phyloP scores from a whole-genome alignment of 2,888 invertebrate genomes.

The Aleiodes leptofemur region DNA sequence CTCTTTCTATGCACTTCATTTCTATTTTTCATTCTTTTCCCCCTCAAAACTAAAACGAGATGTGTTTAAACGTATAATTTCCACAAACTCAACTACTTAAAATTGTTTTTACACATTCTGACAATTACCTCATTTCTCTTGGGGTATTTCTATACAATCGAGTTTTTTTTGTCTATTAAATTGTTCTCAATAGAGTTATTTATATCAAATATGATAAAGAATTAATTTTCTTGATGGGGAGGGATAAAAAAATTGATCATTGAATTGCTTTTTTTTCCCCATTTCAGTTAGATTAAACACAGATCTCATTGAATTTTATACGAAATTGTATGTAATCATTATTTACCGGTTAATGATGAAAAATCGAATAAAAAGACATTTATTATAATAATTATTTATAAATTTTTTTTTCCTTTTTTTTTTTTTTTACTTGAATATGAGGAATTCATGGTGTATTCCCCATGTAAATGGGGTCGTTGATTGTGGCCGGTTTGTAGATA shows the following conservation, averaged over 20 bases:
- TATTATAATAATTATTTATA: background rate
- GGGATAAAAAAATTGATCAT: no score
- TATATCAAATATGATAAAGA: no score
- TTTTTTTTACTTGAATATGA: background rate
- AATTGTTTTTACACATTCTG: background rate
- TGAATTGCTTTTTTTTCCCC: no score
- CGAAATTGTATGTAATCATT: no score
- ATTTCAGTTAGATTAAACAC: no score
- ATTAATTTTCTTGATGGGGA: no score
- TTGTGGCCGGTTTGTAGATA: slow-evolving; percentile 35
- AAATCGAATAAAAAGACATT: background rate
- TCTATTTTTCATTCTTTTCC: no score
- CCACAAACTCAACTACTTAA: slow-evolving; percentile 1
- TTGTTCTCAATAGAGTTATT: no score
- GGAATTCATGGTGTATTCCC: background rate
- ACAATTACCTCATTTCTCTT: background rate
- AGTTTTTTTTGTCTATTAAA: no score
- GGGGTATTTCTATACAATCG: background rate
- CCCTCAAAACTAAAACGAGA: background rate
- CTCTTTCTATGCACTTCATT: no score
- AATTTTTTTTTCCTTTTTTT: background rate
- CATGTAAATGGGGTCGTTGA: slow-evolving; percentile 14
- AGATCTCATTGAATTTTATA: no score
- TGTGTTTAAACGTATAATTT: slow-evolving; percentile 9
- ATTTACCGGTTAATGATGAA: no score